phyloP scores from a whole-genome alignment of 2,113 vertebrate species.

The Arvicanthis niloticus region DNA sequence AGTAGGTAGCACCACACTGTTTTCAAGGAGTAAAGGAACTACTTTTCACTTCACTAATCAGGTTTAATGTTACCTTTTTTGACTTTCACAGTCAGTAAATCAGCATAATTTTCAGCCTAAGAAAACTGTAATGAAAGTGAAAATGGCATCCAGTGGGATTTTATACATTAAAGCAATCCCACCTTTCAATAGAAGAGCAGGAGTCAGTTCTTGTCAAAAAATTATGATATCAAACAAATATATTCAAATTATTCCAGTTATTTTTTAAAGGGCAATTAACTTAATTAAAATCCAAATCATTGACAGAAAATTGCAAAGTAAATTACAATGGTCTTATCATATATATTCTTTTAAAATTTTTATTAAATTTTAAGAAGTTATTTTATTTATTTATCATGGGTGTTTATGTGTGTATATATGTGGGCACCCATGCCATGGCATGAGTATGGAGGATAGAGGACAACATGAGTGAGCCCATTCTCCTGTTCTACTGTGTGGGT shows the following conservation, averaged over 20 bases:
- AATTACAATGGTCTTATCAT: constrained; percentile 10
- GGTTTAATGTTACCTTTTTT: constrained; percentile 18
- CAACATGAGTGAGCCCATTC: neutral
- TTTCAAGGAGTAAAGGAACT: constrained; percentile 22
- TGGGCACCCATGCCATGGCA: too few relatives aligned
- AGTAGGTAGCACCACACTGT: neutral
- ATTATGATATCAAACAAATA: constrained; percentile 19
- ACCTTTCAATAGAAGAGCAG: constrained; percentile 31
- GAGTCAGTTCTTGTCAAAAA: constrained; percentile 2
- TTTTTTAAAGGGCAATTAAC: neutral
- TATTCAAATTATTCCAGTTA: constrained; percentile 32
- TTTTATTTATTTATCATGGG: neutral
- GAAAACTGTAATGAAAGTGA: constrained; percentile 55
- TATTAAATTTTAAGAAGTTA: neutral
- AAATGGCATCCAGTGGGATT: constrained; percentile 41
- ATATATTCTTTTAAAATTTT: neutral
- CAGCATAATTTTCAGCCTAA: constrained; percentile 46
- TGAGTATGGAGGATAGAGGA: neutral
- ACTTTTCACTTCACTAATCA: constrained; percentile 57
- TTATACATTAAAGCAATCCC: constrained; percentile 45
- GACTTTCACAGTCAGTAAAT: constrained; percentile 37
- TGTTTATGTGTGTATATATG: neutral
- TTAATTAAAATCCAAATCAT: constrained; percentile 60
- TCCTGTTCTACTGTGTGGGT: neutral
- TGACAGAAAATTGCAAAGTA: constrained; percentile 39